phyloP scores from a whole-genome alignment of 1,140 invertebrate species.

The Musca domestica region DNA sequence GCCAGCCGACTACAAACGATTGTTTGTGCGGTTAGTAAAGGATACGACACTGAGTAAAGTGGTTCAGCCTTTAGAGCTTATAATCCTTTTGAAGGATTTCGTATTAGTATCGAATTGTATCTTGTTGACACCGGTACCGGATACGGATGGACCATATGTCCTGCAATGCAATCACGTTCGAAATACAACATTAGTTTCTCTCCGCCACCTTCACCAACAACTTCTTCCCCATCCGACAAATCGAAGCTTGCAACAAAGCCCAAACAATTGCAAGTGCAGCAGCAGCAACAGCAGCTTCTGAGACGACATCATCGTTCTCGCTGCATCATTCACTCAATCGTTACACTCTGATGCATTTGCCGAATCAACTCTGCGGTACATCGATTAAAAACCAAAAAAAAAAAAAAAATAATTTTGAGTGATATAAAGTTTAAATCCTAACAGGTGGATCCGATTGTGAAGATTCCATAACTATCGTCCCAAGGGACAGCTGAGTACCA shows the following conservation, averaged over 20 bases:
- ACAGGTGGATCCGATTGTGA: too few relatives aligned
- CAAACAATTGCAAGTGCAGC: not conserved
- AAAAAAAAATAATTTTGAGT: too few relatives aligned
- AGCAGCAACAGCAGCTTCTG: not conserved
- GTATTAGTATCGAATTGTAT: conserved; percentile 53
- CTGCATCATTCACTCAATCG: not conserved
- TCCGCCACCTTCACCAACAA: not conserved
- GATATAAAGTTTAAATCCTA: too few relatives aligned
- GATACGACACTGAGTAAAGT: not conserved
- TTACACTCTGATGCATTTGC: not conserved
- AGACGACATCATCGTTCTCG: not conserved
- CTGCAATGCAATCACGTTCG: not conserved
- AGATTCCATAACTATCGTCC: too few relatives aligned
- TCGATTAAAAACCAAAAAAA: too few relatives aligned
- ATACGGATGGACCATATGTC: conserved; percentile 36
- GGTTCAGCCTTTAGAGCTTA: conserved; percentile 27
- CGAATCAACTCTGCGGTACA: too few relatives aligned
- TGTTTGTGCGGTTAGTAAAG: not conserved
- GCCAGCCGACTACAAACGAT: not conserved
- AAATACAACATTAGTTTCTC: not conserved
- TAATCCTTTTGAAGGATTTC: conserved; percentile 52
- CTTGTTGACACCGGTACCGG: conserved; percentile 52
- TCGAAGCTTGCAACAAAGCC: not conserved
- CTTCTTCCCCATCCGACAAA: not conserved
- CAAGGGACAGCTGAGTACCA: too few relatives aligned